These are phyloP conservation scores for Fragum sueziense DNA, from an alignment of 2,888 invertebrate genomes.

Conservation along the genomic window DNA sequence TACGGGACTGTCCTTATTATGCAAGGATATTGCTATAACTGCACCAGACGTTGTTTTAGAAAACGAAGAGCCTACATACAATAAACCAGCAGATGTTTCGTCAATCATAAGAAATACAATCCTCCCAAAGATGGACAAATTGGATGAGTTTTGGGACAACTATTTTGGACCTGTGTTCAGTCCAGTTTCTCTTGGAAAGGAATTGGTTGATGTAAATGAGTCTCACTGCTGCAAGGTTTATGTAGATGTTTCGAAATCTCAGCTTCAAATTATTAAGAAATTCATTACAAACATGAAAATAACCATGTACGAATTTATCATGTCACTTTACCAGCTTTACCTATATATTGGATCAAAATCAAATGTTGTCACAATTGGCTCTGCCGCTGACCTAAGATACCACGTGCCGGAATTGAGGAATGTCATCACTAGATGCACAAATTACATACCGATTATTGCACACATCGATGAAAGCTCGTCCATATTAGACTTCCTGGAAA, in stretches of 20 bases:
- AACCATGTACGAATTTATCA: conserved; percentile 35
- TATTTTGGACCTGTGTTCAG: conserved; percentile 29
- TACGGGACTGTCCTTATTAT: conserved; percentile 32
- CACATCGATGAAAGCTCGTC: conserved; percentile 17
- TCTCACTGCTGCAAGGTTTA: conserved; percentile 25
- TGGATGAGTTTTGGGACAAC: conserved; percentile 36
- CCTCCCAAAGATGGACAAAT: conserved; percentile 25
- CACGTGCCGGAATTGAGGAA: conserved; percentile 43
- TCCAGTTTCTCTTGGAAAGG: conserved; percentile 28
- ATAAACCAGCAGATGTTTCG: conserved; percentile 28
- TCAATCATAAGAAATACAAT: conserved; percentile 23
- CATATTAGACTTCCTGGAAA: conserved; percentile 23
- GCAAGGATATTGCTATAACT: conserved; percentile 35
- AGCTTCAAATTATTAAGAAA: conserved; percentile 7
- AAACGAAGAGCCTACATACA: conserved; percentile 21
- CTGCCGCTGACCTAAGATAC: conserved; percentile 47
- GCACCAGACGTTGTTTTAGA: conserved; percentile 27
- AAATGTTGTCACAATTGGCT: conserved; percentile 37
- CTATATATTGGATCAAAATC: conserved; percentile 17
- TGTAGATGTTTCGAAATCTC: conserved; percentile 17
- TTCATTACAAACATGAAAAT: conserved; percentile 24
- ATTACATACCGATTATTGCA: conserved; percentile 46
- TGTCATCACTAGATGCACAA: conserved; percentile 44
- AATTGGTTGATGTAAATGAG: conserved; percentile 25
- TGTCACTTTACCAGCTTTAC: conserved; percentile 34